Evolutionary conservation across 1,140 invertebrate species (phyloP), one percentile per base, ranked within the genome.

Genomic region (Cydia strobilella): DNA sequence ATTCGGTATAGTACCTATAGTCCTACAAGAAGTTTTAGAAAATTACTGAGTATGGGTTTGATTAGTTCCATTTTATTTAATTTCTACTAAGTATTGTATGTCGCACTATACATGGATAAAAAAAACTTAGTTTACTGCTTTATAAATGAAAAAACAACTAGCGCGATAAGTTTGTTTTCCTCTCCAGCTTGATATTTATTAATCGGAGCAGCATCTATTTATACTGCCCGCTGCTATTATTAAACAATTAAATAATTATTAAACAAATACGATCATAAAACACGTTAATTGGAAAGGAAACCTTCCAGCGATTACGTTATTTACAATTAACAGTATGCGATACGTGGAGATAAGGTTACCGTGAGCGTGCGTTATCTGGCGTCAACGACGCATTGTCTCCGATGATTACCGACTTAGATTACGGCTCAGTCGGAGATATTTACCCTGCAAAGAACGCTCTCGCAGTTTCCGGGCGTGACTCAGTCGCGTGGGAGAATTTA

Each of bases 401-500:
- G 65, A 69, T 39, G 65, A 69, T 65, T 65, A 35, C 63, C 25
- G 27, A 35, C 31, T 35, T 39, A 35, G 31, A 35, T 69, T 69
- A 69, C 65, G 65, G 27, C 25, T 66, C 65, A 69, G 31, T 23
- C 13, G 65, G 65, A n/a, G 65, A 69, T 69, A 69, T 69, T 69
- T 69, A 69, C 65, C 31, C 31, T 69, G 65, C 65, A 69, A 69
- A 69, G 65, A 69, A 69, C 65, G 27, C 31, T 76, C 39, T 73
- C 72, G 72, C 73, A 69, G 74, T 77, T 77, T 80, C 79, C 79
- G 76, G 75, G 63, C 72, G 54, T 75, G 76, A 77, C 45, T 76
- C 76, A 76, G 69, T 9, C 54, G 76, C 79, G 79, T 80, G 79
- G 76, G 79, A 78, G 75, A 78, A 75, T 62, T 73, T 66, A 79